phyloP scores from a whole-genome alignment of 1,140 invertebrate genomes.

The Stegodyphus dumicola region DNA sequence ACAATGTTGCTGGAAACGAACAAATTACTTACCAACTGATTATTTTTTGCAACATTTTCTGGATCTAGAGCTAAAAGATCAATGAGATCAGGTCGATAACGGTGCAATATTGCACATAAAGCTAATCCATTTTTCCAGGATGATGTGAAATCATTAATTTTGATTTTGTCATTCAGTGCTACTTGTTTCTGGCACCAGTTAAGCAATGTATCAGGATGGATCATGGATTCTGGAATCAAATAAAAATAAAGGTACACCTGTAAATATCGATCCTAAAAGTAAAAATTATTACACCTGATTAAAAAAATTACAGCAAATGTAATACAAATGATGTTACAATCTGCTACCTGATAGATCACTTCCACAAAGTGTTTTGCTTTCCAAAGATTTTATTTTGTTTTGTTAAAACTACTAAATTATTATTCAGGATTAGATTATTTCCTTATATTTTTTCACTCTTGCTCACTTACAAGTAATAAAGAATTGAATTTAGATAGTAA shows the following conservation, averaged over 20 bases:
- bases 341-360: no score
- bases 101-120: slow-evolving; percentile 84
- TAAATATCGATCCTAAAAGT: neutral
- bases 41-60: slow-evolving; percentile 77
- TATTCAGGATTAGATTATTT: no score
- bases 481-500: no score
- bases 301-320: neutral
- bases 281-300: no score
- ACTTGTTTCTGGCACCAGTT: slow-evolving; percentile 83
- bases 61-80: slow-evolving; percentile 77
- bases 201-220: slow-evolving; percentile 80
- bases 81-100: slow-evolving; percentile 88
- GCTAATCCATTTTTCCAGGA: slow-evolving; percentile 83
- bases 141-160: slow-evolving; percentile 76
- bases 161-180: slow-evolving; percentile 75
- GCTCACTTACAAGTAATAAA: no score
- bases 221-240: slow-evolving; percentile 67
- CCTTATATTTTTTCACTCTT: no score
- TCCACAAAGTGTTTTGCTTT: no score
- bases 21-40: slow-evolving; percentile 73
- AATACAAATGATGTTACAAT: neutral
- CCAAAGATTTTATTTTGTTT: no score
- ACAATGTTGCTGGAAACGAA: no score
- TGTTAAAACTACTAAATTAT: no score
- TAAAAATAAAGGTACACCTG: neutral